Conservation (phyloP, 2,888 invertebrate species). For the Epicampocera succincta region DNA sequence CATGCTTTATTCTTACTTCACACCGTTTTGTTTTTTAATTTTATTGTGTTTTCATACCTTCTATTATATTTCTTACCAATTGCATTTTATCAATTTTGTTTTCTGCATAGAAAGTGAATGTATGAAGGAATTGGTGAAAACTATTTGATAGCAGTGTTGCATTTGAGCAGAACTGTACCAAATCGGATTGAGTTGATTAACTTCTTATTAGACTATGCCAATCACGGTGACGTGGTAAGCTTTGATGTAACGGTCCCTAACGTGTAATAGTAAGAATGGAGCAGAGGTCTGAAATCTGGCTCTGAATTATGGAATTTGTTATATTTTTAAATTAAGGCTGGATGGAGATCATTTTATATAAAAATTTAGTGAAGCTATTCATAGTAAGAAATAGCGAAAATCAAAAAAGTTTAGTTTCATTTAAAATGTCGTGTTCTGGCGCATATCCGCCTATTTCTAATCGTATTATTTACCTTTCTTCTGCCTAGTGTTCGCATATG, state of each 20-base stretch:
- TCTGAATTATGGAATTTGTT: no score
- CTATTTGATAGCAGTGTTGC: conserved; percentile 46
- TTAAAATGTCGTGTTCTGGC: no score
- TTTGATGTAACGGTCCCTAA: conserved; percentile 7
- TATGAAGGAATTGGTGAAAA: conserved; percentile 2
- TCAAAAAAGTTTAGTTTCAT: no score
- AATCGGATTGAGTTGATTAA: neutral
- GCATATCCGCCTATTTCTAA: no score
- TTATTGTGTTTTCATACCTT: conserved; percentile 64
- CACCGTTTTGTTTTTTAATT: conserved; percentile 44
- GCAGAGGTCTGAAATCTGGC: no score
- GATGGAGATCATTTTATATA: no score
- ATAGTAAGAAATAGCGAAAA: no score
- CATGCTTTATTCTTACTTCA: conserved; percentile 43
- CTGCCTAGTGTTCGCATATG: no score
- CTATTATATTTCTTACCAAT: conserved; percentile 30
- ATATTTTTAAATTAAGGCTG: no score
- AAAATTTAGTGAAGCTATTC: no score
- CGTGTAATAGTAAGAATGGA: neutral
- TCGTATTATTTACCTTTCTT: no score
- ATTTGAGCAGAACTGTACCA: conserved; percentile 59
- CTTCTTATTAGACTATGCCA: no score
- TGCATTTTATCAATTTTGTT: conserved; percentile 38
- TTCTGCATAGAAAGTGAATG: conserved; percentile 50
- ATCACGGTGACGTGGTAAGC: neutral